These are phyloP conservation scores for Fragariocoptes setiger DNA, from an alignment of 1,140 invertebrate species.

Conservation along the genomic window DNA sequence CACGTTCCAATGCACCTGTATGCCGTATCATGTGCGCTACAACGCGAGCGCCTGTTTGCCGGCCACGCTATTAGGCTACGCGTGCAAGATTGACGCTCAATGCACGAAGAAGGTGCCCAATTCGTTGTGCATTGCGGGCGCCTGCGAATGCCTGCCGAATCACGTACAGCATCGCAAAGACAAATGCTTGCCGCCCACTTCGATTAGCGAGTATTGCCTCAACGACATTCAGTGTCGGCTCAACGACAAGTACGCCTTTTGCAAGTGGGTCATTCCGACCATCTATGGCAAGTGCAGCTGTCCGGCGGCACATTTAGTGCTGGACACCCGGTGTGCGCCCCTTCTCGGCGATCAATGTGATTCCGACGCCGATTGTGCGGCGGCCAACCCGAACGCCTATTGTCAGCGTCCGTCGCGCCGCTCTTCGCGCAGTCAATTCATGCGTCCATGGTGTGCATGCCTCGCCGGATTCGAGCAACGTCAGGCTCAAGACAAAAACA, in stretches of 20 bases:
- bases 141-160: conserved; percentile 40
- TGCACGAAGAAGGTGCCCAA: conserved; percentile 44
- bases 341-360: conserved; percentile 9
- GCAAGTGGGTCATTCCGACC: conserved; percentile 55
- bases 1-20: conserved; percentile 9
- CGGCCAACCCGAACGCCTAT: conserved; percentile 9
- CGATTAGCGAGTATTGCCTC: conserved; percentile 52
- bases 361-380: conserved; percentile 8
- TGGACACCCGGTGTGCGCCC: neutral
- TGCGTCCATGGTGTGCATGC: conserved; percentile 11
- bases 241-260: conserved; percentile 43
- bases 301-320: conserved; percentile 7
- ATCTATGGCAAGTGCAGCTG: conserved; percentile 57
- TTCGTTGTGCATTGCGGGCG: conserved; percentile 33
- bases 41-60: conserved; percentile 11
- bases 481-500: conserved; percentile 9
- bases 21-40: conserved; percentile 10
- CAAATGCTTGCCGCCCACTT: conserved; percentile 50
- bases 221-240: conserved; percentile 52
- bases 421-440: conserved; percentile 5
- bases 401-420: conserved; percentile 11
- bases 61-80: conserved; percentile 40
- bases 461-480: conserved; percentile 12
- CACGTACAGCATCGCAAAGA: conserved; percentile 50
- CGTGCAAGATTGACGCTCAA: conserved; percentile 34